Base-by-base conservation (phyloP, 2,113 vertebrate species). In the Mobula birostris region DNA sequence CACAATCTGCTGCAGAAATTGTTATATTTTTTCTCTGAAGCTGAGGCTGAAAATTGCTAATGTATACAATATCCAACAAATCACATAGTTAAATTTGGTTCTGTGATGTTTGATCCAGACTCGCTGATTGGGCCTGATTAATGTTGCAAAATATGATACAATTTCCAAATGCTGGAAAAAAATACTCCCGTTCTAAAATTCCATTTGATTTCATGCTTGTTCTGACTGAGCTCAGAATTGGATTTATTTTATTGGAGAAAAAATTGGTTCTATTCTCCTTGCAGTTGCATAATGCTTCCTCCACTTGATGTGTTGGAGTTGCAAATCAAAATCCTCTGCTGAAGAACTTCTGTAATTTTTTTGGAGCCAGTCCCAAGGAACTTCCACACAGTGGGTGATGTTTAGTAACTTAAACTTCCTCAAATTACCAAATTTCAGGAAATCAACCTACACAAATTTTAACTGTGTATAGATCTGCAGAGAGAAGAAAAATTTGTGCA, bases 21-120 rank as follows among this genome's bases (percentile, higher is more conserved):
- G 21, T 93, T 72, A 29, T 74, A 74, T 14, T 56, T 72, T 74
- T 74, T 93, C 70, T 93, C 91, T 56, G 68, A 56, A 93, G 91
- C 68, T 76, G 91, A 93, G 11, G 40, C 74, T 93, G 91, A 93
- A 93, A 93, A 93, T 70, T 93, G 91, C 68, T 56, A 74, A 76
- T 0, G 32, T 68, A 27, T n/a, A 91, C 36, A 74, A 56, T 56
- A 32, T 74, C 40, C 91, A 74, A 93, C 91, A 76, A 74, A 72
- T 93, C 68, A 74, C 91, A 27, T 56, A 74, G 36, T 76, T 72
- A 74, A 93, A 93, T 76, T 70, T 74, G 21, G 74, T 93, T 74
- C 91, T 93, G 91, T 74, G 91, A 48, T 93, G 36, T 93, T 76
- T 76, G 91, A 93, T 74, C 70, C 21, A 7, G 70, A 40, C 91